phyloP scores from a whole-genome alignment of 2,888 invertebrate genomes.

The Drosophila acutilabella region DNA sequence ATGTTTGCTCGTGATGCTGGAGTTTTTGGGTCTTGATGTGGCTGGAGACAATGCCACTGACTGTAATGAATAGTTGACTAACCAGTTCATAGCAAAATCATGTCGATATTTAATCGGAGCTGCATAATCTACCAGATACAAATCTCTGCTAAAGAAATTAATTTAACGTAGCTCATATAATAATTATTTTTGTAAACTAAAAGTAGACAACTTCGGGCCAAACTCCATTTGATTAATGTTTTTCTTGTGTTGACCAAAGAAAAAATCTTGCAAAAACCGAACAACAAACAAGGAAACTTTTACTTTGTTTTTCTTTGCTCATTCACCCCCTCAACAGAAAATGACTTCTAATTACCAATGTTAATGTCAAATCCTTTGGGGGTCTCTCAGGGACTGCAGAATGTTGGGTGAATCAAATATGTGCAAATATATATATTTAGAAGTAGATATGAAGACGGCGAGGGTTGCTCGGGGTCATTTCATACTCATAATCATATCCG shows the following conservation, averaged over 20 bases:
- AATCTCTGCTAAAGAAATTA: not conserved
- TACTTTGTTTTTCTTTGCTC: conserved; percentile 23
- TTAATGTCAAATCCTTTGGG: conserved; percentile 72
- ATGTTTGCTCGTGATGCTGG: conserved; percentile 21
- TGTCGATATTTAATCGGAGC: not conserved
- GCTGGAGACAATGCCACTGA: conserved; percentile 18
- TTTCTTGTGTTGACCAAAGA: conserved; percentile 24
- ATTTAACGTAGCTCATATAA: not conserved
- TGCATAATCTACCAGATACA: not conserved
- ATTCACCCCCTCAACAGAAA: conserved; percentile 29
- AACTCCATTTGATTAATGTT: conserved; percentile 46
- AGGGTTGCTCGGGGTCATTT: conserved; percentile 63
- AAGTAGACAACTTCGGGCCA: not conserved
- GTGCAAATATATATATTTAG: conserved; percentile 63
- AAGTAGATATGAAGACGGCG: conserved; percentile 26
- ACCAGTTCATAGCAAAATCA: not conserved
- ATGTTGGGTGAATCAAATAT: conserved; percentile 54
- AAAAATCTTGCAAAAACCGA: conserved; percentile 31
- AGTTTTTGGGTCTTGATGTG: conserved; percentile 24
- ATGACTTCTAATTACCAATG: conserved; percentile 72
- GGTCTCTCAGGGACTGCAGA: conserved; percentile 30
- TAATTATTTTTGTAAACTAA: not conserved
- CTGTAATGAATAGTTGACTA: conserved; percentile 6
- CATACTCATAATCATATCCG: conserved; percentile 33
- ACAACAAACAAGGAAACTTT: conserved; percentile 22